phyloP scores from a whole-genome alignment of 2,888 invertebrate genomes.

The Lochmaea capreae region DNA sequence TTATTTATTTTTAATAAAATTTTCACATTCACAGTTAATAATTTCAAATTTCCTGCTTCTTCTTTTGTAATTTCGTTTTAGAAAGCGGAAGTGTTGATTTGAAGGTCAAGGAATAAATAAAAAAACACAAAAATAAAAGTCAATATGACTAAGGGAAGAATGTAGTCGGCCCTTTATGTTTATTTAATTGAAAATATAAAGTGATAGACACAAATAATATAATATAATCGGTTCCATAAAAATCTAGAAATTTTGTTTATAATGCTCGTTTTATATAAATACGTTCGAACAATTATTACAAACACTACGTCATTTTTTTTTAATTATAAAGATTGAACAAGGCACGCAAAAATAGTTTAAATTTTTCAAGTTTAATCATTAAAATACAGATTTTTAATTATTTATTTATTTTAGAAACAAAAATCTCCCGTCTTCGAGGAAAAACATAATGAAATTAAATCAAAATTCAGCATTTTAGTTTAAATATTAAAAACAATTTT shows the following conservation, averaged over 20 bases:
- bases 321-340: conserved; percentile 62
- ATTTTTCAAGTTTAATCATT: conserved; percentile 48
- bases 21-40: too few species aligned
- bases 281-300: conserved; percentile 54
- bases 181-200: conserved; percentile 65
- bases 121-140: conserved; percentile 56
- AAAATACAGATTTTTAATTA: conserved; percentile 35
- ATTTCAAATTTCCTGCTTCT: too few species aligned
- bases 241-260: conserved; percentile 61
- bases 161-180: conserved; percentile 62
- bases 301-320: conserved; percentile 52
- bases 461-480: conserved; percentile 39
- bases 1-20: too few species aligned
- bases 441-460: conserved; percentile 45
- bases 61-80: too few species aligned
- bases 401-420: conserved; percentile 39
- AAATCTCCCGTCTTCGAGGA: conserved; percentile 54
- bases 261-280: conserved; percentile 52
- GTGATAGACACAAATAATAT: conserved; percentile 61
- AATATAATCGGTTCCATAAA: conserved; percentile 60
- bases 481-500: conserved; percentile 17
- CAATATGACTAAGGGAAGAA: conserved; percentile 64
- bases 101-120: conserved; percentile 44
- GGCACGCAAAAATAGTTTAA: conserved; percentile 64
- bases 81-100: background rate